phyloP scores from a whole-genome alignment of 2,113 vertebrate species.

The Natator depressus region DNA sequence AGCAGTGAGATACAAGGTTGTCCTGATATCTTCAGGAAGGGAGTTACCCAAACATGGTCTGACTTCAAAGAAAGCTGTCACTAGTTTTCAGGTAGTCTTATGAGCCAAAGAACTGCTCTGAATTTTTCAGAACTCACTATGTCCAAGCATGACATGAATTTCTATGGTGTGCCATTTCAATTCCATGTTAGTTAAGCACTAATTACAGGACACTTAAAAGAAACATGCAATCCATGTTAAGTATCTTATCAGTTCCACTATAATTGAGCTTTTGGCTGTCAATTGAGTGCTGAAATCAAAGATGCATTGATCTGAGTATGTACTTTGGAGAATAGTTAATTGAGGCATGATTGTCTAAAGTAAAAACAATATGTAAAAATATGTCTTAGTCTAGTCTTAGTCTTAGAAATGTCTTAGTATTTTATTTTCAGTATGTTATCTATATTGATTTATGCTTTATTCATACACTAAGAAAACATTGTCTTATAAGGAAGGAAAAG shows the following conservation, averaged over 20 bases:
- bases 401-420: neutral
- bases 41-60: neutral
- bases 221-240: neutral
- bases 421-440: neutral
- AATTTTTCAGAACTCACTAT: neutral
- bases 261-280: neutral
- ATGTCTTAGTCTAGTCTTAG: no score
- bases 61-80: neutral
- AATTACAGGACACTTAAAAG: neutral
- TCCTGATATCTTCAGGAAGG: neutral
- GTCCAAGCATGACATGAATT: neutral
- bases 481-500: neutral
- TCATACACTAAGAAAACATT: neutral
- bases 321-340: neutral
- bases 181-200: neutral
- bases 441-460: neutral
- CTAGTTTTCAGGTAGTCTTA: neutral
- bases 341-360: neutral
- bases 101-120: neutral
- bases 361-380: neutral
- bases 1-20: neutral
- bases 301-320: neutral
- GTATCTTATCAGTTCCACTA: neutral
- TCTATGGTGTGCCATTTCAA: neutral
- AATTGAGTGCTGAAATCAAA: neutral